These are phyloP conservation scores for Isichthys henryi DNA, from an alignment of 2,113 vertebrate species.

Conservation along the genomic window DNA sequence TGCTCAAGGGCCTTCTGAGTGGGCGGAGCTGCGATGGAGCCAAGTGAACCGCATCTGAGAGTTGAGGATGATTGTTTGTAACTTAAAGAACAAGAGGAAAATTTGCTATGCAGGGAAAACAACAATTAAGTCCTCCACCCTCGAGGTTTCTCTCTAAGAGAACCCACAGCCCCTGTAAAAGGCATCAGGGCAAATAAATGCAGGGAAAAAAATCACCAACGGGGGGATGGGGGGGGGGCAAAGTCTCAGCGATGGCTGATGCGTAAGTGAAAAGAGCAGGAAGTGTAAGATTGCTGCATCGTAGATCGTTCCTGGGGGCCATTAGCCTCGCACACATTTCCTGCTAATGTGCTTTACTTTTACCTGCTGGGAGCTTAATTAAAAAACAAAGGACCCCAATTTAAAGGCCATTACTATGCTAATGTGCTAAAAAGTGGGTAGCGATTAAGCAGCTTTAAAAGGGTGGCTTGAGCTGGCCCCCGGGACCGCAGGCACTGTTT, in stretches of 20 bases:
- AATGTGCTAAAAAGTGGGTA: slow-evolving; percentile 88
- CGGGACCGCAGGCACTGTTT: slow-evolving; percentile 77
- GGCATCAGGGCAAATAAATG: neutral
- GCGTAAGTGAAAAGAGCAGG: slow-evolving; percentile 6
- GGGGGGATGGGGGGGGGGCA: neutral
- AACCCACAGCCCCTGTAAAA: neutral
- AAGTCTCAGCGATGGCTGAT: neutral
- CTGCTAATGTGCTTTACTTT: slow-evolving; percentile 99
- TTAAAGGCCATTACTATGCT: slow-evolving; percentile 99
- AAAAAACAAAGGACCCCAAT: slow-evolving; percentile 99
- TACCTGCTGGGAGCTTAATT: slow-evolving; percentile 99
- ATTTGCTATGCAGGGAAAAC: neutral
- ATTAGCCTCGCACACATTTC: slow-evolving; percentile 87
- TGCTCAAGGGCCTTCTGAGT: neutral
- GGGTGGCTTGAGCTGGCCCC: slow-evolving; percentile 78
- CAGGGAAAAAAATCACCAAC: neutral
- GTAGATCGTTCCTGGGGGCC: slow-evolving; percentile 73
- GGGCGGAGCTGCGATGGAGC: neutral
- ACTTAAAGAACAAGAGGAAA: neutral
- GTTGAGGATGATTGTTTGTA: neutral
- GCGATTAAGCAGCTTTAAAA: slow-evolving; percentile 97
- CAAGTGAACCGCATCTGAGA: too few relatives aligned
- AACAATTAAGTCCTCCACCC: neutral
- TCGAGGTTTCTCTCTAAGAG: neutral
- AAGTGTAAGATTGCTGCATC: slow-evolving; percentile 40